Conservation (phyloP, 2,797 vertebrate genomes). For the Hypotaenidia philippensis region DNA sequence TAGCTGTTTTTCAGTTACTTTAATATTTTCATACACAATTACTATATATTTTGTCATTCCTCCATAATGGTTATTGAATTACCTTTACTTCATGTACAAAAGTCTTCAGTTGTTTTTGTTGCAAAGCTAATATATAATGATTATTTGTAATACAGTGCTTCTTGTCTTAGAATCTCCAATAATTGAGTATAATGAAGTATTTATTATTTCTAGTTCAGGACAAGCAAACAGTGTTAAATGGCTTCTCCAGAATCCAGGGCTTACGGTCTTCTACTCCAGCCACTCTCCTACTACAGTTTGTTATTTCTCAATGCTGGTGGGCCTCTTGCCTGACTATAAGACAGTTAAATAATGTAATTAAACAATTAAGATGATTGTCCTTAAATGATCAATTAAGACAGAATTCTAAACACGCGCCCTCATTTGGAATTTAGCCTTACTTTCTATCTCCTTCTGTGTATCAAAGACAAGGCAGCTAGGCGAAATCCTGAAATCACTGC, state of each 20-base stretch:
- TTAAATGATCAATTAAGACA: slow-evolving; percentile 73
- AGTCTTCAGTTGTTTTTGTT: not conserved
- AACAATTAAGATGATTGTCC: slow-evolving; percentile 67
- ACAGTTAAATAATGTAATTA: slow-evolving; percentile 71
- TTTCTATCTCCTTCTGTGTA: slow-evolving; percentile 36
- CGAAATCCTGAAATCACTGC: slow-evolving; percentile 4
- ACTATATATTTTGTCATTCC: not conserved
- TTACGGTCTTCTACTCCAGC: slow-evolving; percentile 31
- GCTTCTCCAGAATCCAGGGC: slow-evolving; percentile 48
- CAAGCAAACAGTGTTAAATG: slow-evolving; percentile 70
- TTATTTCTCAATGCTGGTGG: slow-evolving; percentile 73
- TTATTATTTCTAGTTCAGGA: slow-evolving; percentile 71
- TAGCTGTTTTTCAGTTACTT: not conserved
- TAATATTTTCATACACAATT: not conserved
- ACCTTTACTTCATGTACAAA: not conserved
- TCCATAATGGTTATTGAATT: not conserved
- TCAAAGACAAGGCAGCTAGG: slow-evolving; percentile 16
- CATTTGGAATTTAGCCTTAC: slow-evolving; percentile 56
- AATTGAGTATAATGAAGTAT: slow-evolving; percentile 63
- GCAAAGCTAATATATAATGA: slow-evolving; percentile 38
- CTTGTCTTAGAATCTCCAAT: slow-evolving; percentile 34
- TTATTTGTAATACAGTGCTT: slow-evolving; percentile 52
- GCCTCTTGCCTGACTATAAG: slow-evolving; percentile 59
- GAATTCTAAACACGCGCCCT: slow-evolving; percentile 61
- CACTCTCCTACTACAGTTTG: slow-evolving; percentile 64